phyloP scores from a whole-genome alignment of 2,888 invertebrate species.

The Acronicta psi region DNA sequence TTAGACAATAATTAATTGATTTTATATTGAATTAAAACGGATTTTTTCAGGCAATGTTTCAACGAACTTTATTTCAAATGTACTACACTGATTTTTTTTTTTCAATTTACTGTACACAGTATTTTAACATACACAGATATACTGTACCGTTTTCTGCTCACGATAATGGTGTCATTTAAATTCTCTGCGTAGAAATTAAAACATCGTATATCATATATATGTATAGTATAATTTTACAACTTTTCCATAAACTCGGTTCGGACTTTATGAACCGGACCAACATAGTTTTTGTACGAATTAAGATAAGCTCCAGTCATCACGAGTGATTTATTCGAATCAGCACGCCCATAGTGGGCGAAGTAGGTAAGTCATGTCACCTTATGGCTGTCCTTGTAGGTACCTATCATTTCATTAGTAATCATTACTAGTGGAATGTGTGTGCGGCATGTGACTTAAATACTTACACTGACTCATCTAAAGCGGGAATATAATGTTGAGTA shows the following conservation, averaged over 20 bases:
- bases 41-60: no score
- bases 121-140: no score
- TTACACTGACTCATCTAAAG: neutral
- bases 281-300: slow-evolving; percentile 27
- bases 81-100: no score
- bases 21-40: no score
- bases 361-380: slow-evolving; percentile 36
- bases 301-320: slow-evolving; percentile 35
- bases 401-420: slow-evolving; percentile 42
- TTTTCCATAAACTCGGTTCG: neutral
- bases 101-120: no score
- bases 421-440: slow-evolving; percentile 40
- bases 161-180: no score
- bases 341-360: slow-evolving; percentile 39
- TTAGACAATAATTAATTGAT: no score
- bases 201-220: no score
- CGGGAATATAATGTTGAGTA: neutral
- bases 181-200: no score
- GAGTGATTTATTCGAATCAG: slow-evolving; percentile 47
- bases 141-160: no score
- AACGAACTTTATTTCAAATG: no score
- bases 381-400: slow-evolving; percentile 40
- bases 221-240: neutral
- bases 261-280: slow-evolving; percentile 5
- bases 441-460: slow-evolving; percentile 24